Base-by-base conservation (phyloP, 2,888 invertebrate species). In the Terebella lapidaria region DNA sequence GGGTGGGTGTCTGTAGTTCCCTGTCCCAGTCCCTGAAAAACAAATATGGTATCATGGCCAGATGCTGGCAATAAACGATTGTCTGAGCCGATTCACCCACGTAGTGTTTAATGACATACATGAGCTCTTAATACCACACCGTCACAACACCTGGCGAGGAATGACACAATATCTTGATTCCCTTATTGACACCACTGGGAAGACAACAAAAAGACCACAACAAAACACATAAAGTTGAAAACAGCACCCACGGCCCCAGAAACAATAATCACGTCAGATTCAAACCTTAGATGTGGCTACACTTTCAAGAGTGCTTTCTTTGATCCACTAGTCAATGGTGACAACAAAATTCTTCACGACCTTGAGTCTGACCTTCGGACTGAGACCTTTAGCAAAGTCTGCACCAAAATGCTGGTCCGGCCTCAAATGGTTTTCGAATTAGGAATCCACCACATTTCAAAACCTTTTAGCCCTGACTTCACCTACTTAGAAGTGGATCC, bases 391-490 rank as follows among this genome's bases (percentile, higher is more conserved):
- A 74, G 75, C 60, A 61, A 66, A 45, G 69, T 76, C 4, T 64
- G 79, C 28, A 75, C 80, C 1, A 81, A 81, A 64, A 79, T 79
- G 29, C 70, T 81, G 61, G 71, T 80, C 20, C 63, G 71, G 28
- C 79, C 81, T 1, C 67, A 71, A 53, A 72, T 74, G 59, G 73
- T 81, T 27, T 81, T 79, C 66, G 81, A 81, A 64, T 73, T 79
- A 60, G 81, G 81, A 0, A 81, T 81, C 55, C 81, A 81, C 63
- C 81, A 81, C 68, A 75, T 81, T 45, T 80, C 79, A 64, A 74
- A 78, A 57, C 78, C 77, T 24, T 67, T 73, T 3, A 65, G 69
- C 30, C 79, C 78, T 57, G 29, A 69, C 24, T 74, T 70, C 56
- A 57, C 64, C 42, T 66, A 74, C 3, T 47, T 60, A 4, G 62